Base-by-base conservation (phyloP, 2,797 vertebrate species). In the Semaprochilodus insignis region DNA sequence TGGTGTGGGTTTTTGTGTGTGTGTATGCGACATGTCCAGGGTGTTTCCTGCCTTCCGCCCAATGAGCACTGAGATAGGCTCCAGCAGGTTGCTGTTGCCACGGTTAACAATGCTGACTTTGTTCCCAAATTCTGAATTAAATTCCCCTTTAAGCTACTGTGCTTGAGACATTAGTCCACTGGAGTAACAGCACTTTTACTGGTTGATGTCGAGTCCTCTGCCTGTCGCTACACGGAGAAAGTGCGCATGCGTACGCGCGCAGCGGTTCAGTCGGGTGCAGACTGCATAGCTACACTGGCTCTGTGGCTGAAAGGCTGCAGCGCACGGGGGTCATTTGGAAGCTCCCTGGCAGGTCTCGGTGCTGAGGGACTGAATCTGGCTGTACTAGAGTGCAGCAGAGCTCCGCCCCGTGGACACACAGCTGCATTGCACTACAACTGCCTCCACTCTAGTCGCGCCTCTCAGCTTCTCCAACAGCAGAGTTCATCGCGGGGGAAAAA, bases 391-490 rank as follows among this genome's bases (percentile, higher is more conserved):
- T 62, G 40, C 57, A 31, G 66, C 78, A 86, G 85, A 88, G 87
- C 89, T 86, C 89, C 89, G 84, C 86, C 80, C 85, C 74, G 87
- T 84, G 88, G 88, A 86, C 88, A 85, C 27, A 86, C 81, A 67
- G 81, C 81, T 69, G 81, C 78, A 88, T 76, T 78, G 83, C 87
- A 77, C 70, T 85, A 83, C 77, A 83, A 83, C 92, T 93, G 91
- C 90, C 88, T 80, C 83, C 88, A 91, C 90, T 89, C 90, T 88
- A 91, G 91, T 87, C 91, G 82, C 89, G 87, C 83, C 85, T 86
- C 83, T 88, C 57, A 84, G 86, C 85, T 57, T 86, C 88, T 91
- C 80, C 91, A 72, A 23, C 82, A 73, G 84, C 82, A 81, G 82
- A 86, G 75, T 79, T 87, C 34, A 78, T 70, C 77, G 72, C 81